Evolutionary conservation across 2,888 invertebrate genomes (phyloP).

Genomic region (Scaptomyza caliginosa): DNA sequence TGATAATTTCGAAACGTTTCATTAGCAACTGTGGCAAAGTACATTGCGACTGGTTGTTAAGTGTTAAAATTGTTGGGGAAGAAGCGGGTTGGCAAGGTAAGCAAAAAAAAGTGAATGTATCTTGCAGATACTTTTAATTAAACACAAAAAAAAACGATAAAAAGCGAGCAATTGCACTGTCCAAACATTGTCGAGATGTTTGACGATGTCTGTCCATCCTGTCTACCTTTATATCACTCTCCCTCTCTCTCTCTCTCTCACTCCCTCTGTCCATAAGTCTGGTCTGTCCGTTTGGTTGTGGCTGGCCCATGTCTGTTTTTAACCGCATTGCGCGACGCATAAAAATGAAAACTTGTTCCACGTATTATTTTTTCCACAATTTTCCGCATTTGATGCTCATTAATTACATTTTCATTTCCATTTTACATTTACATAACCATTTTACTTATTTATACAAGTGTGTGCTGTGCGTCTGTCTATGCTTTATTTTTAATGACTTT

Average conservation of each 20-base stretch:
- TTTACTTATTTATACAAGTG: slow-evolving; percentile 42
- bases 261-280: not conserved
- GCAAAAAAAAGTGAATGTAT: slow-evolving; percentile 71
- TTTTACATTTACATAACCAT: slow-evolving; percentile 71
- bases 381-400: slow-evolving; percentile 76
- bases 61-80: not conserved
- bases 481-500: slow-evolving; percentile 28
- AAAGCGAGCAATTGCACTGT: slow-evolving; percentile 58
- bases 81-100: slow-evolving; percentile 13
- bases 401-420: slow-evolving; percentile 72
- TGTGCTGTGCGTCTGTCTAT: slow-evolving; percentile 3
- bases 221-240: not conserved
- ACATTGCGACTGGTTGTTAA: slow-evolving; percentile 17
- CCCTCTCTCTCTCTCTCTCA: slow-evolving; percentile 11
- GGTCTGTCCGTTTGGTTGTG: not conserved
- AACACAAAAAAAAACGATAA: slow-evolving; percentile 3
- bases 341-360: slow-evolving; percentile 68
- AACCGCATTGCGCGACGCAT: slow-evolving; percentile 40
- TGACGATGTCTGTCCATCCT: slow-evolving; percentile 56
- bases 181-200: slow-evolving; percentile 66
- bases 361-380: slow-evolving; percentile 59
- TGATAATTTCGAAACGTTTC: slow-evolving; percentile 12
- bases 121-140: slow-evolving; percentile 62
- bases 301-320: slow-evolving; percentile 9
- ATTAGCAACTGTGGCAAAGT: slow-evolving; percentile 31